phyloP scores from a whole-genome alignment of 2,888 invertebrate species.

The Chesias legatella region DNA sequence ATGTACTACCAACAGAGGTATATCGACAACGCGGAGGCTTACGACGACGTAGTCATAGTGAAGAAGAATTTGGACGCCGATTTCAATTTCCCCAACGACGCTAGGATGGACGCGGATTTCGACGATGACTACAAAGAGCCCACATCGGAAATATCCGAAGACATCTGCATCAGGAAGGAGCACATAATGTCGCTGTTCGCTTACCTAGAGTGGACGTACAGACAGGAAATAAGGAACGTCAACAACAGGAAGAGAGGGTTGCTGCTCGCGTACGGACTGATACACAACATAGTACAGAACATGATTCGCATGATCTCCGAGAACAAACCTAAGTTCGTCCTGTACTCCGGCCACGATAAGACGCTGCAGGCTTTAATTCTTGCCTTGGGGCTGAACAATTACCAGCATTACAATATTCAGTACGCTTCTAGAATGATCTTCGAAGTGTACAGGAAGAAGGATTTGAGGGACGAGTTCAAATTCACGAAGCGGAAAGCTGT shows the following conservation, averaged over 20 bases:
- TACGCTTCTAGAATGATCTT: conserved; percentile 94
- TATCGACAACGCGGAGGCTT: conserved; percentile 66
- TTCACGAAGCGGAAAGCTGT: conserved; percentile 78
- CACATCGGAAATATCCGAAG: conserved; percentile 59
- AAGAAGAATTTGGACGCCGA: conserved; percentile 76
- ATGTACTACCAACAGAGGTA: conserved; percentile 71
- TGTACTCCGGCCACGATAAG: conserved; percentile 96
- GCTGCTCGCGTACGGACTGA: conserved; percentile 89
- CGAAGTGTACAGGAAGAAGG: conserved; percentile 89
- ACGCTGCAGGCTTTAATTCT: conserved; percentile 91
- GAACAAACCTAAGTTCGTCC: conserved; percentile 85
- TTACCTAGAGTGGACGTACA: conserved; percentile 90
- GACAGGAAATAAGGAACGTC: conserved; percentile 81
- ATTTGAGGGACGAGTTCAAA: conserved; percentile 70
- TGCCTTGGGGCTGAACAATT: conserved; percentile 86
- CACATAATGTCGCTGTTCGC: conserved; percentile 90
- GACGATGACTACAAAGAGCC: conserved; percentile 72
- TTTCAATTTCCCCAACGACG: conserved; percentile 74
- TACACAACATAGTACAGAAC: conserved; percentile 89
- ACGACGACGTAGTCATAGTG: conserved; percentile 72
- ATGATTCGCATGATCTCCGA: conserved; percentile 91
- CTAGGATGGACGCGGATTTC: conserved; percentile 64
- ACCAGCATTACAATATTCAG: conserved; percentile 85
- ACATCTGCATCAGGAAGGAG: conserved; percentile 83
- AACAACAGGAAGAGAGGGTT: conserved; percentile 84